Percentiles rank a stretch among this genome's conserved stretches.
phyloP scores from a whole-genome alignment of 2,113 vertebrate species.

The Sinosuthora webbiana region DNA sequence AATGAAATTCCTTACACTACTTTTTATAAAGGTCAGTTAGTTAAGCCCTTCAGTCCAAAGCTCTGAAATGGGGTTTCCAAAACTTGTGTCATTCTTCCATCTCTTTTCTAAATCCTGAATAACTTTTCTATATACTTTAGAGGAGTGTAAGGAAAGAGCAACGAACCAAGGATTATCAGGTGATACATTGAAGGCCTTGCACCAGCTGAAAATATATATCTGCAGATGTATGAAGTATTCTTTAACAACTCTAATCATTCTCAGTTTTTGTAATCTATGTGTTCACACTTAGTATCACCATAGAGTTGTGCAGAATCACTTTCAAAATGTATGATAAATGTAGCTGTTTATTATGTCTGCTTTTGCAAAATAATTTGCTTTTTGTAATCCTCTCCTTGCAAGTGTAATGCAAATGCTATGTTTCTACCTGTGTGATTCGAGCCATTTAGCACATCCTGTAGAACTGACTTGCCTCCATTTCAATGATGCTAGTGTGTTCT shows the following conservation, averaged over 20 bases:
- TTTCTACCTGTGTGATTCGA: neutral
- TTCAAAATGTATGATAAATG: neutral
- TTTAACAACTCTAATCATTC: neutral
- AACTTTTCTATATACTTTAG: neutral
- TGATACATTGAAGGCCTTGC: neutral
- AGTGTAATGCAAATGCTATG: neutral
- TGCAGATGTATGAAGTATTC: neutral
- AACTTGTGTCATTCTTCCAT: neutral
- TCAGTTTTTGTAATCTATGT: neutral
- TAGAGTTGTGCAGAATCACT: neutral
- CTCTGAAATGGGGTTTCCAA: neutral
- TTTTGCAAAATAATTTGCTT: neutral
- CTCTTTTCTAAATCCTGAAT: neutral
- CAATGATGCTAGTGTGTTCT: neutral
- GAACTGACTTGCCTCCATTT: neutral
- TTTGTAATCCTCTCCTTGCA: neutral
- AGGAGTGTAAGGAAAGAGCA: neutral
- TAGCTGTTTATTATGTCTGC: neutral
- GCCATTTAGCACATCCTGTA: neutral
- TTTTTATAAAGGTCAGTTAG: neutral
- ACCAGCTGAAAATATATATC: neutral
- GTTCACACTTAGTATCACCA: neutral
- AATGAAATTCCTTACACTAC: neutral
- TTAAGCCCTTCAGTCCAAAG: neutral
- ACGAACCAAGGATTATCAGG: neutral